phyloP scores from a whole-genome alignment of 2,888 invertebrate species.

The Noctua janthina region DNA sequence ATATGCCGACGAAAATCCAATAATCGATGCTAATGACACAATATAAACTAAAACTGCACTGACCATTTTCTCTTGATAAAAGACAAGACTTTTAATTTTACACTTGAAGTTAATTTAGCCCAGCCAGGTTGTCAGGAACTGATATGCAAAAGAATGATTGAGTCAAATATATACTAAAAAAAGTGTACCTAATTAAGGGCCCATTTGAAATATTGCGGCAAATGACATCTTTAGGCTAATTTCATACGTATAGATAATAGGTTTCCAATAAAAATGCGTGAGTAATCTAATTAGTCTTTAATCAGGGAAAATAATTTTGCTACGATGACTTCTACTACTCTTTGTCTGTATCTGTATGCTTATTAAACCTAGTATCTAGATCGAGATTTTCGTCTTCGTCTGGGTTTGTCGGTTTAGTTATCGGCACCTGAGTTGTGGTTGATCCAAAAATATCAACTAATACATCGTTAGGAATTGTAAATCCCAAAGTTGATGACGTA shows the following conservation, averaged over 20 bases:
- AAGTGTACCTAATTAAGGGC: constrained; percentile 17
- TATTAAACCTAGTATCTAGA: constrained; percentile 52
- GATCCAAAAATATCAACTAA: constrained; percentile 45
- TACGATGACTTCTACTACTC: not conserved
- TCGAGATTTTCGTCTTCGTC: constrained; percentile 42
- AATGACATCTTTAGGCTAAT: constrained; percentile 45
- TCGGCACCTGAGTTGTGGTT: not conserved
- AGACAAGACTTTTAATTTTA: constrained; percentile 5
- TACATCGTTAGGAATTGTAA: constrained; percentile 40
- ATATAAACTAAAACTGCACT: constrained; percentile 19
- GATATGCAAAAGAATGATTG: constrained; percentile 3
- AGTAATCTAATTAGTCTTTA: constrained; percentile 66
- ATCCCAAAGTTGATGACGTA: constrained; percentile 27
- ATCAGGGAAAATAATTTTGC: constrained; percentile 42
- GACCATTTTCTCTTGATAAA: constrained; percentile 37
- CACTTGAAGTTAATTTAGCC: not conserved
- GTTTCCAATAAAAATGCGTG: constrained; percentile 53
- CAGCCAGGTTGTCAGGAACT: constrained; percentile 32
- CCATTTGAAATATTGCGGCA: constrained; percentile 34
- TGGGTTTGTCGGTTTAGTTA: constrained; percentile 10
- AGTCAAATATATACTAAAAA: constrained; percentile 37
- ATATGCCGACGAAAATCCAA: constrained; percentile 41
- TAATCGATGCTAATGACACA: constrained; percentile 24
- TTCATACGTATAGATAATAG: constrained; percentile 17
- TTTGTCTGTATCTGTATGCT: not conserved